These are phyloP conservation scores for Drepana arcuata DNA, from an alignment of 1,140 invertebrate species.

Conservation along the genomic window DNA sequence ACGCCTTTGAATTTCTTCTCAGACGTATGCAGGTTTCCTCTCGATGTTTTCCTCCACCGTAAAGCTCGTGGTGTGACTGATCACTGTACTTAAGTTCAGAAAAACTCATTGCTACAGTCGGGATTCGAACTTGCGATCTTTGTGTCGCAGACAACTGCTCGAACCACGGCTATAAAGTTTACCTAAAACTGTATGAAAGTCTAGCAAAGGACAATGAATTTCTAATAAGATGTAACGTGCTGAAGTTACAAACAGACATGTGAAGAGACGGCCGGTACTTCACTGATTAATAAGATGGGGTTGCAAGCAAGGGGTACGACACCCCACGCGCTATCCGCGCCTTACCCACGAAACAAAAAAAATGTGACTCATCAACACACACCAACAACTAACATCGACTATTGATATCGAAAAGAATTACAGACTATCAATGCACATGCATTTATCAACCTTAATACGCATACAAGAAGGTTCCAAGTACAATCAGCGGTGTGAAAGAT, in stretches of 20 bases:
- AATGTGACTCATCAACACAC: constrained; percentile 71
- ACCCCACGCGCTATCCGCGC: constrained; percentile 59
- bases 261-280: constrained; percentile 64
- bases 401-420: too few species aligned
- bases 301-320: constrained; percentile 59
- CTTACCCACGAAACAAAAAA: constrained; percentile 71
- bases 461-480: constrained; percentile 41
- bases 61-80: too few species aligned
- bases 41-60: too few species aligned
- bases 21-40: too few species aligned
- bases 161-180: too few species aligned
- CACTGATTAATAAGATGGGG: constrained; percentile 71
- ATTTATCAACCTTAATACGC: constrained; percentile 51
- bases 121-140: too few species aligned
- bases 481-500: constrained; percentile 18
- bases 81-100: too few species aligned
- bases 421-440: constrained; percentile 21
- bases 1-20: too few species aligned
- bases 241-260: constrained; percentile 48
- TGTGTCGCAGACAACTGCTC: too few species aligned
- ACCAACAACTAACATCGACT: constrained; percentile 49
- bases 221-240: constrained; percentile 47
- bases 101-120: too few species aligned
- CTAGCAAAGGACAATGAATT: too few species aligned
- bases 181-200: too few species aligned